phyloP scores from a whole-genome alignment of 2,888 invertebrate genomes.

The Subacronicta megacephala region DNA sequence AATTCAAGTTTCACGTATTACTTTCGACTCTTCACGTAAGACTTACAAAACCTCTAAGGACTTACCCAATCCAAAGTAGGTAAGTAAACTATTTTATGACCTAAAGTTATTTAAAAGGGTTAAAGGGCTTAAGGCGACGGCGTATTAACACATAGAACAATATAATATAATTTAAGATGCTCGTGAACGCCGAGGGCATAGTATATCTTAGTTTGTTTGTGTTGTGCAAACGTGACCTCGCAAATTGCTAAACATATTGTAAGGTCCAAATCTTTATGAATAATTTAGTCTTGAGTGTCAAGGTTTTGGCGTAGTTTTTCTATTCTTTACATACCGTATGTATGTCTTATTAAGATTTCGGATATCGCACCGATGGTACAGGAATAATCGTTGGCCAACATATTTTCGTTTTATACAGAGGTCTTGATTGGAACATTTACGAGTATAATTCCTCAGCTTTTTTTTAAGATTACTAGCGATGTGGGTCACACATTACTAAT shows the following conservation, averaged over 20 bases:
- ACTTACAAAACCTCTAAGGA: neutral
- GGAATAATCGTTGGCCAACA: no score
- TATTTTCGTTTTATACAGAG: no score
- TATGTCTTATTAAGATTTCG: no score
- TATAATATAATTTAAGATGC: slow-evolving; percentile 7
- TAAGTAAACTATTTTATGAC: slow-evolving; percentile 12
- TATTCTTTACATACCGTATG: no score
- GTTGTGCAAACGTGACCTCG: slow-evolving; percentile 10
- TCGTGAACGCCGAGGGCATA: slow-evolving; percentile 4
- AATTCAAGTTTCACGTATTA: neutral
- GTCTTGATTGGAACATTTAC: no score
- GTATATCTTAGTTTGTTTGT: slow-evolving; percentile 13
- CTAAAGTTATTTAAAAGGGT: slow-evolving; percentile 1
- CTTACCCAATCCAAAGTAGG: slow-evolving; percentile 6
- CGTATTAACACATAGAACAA: slow-evolving; percentile 29
- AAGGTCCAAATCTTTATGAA: neutral
- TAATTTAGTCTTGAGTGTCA: no score
- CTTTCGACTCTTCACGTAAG: neutral
- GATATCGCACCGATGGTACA: no score
- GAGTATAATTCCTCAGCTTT: no score
- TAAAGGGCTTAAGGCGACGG: slow-evolving; percentile 11
- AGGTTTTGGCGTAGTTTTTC: no score
- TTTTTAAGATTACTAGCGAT: no score
- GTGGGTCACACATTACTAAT: no score
- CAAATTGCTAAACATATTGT: slow-evolving; percentile 22